phyloP scores from a whole-genome alignment of 2,113 vertebrate species.

The Elgaria multicarinata region DNA sequence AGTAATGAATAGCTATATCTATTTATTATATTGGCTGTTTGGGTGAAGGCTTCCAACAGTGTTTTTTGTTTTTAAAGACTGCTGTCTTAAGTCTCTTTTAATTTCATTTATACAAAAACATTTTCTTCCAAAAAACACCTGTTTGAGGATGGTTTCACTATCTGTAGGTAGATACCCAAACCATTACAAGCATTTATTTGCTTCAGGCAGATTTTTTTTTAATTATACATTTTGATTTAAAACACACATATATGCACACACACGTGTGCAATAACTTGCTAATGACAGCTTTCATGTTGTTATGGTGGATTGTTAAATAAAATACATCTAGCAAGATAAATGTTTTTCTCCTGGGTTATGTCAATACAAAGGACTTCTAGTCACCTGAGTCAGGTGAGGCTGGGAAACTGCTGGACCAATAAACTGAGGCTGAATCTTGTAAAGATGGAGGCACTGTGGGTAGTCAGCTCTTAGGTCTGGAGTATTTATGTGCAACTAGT shows the following conservation, averaged over 20 bases:
- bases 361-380: not conserved
- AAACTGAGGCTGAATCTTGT: no score
- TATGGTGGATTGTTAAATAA: not conserved
- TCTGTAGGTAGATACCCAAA: slow-evolving; percentile 24
- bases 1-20: no score
- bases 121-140: slow-evolving; percentile 29
- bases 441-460: no score
- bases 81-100: not conserved
- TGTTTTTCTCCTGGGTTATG: not conserved
- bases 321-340: not conserved
- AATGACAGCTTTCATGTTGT: not conserved
- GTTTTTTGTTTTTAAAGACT: not conserved
- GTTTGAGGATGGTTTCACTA: slow-evolving; percentile 17
- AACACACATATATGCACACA: not conserved
- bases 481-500: no score
- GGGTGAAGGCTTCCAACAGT: not conserved
- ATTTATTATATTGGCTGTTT: slow-evolving; percentile 19
- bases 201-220: slow-evolving; percentile 36
- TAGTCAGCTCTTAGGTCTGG: no score
- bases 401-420: no score
- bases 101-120: no score
- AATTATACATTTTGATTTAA: slow-evolving; percentile 24
- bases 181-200: not conserved
- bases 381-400: not conserved
- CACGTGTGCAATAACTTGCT: not conserved